phyloP scores from a whole-genome alignment of 2,113 vertebrate genomes.

The Chrysochloris asiatica region DNA sequence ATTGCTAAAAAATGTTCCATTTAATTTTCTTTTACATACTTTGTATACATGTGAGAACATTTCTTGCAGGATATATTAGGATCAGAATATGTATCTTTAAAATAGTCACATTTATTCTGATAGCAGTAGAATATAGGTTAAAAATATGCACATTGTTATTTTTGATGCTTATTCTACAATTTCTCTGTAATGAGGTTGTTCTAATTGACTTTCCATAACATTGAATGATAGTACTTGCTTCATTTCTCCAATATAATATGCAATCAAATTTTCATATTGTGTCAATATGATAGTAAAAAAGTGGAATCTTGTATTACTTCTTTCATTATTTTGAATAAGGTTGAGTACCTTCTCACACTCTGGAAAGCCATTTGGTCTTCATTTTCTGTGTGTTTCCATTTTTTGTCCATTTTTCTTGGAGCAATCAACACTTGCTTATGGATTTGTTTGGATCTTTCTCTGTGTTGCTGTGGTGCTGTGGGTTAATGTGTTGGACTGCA shows the following conservation, averaged over 20 bases:
- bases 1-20: neutral
- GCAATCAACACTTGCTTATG: constrained; percentile 25
- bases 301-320: neutral
- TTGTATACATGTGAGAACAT: neutral
- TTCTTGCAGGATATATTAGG: neutral
- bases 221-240: neutral
- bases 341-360: neutral
- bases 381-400: constrained; percentile 15
- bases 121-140: constrained; percentile 1
- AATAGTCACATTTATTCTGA: constrained; percentile 25
- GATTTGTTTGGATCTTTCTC: constrained; percentile 15
- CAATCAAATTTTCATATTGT: neutral
- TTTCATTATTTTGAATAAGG: constrained; percentile 39
- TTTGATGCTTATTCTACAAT: neutral
- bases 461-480: too few species aligned
- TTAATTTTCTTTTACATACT: constrained; percentile 6
- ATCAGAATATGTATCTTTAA: neutral
- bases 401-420: constrained; percentile 38
- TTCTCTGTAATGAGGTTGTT: neutral
- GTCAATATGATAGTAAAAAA: neutral
- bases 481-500: too few species aligned
- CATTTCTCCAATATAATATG: neutral
- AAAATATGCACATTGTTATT: neutral
- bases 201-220: neutral
- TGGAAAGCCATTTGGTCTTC: constrained; percentile 23